These are phyloP conservation scores for Agapornis canus DNA, from an alignment of 2,797 vertebrate genomes.

Conservation along the genomic window DNA sequence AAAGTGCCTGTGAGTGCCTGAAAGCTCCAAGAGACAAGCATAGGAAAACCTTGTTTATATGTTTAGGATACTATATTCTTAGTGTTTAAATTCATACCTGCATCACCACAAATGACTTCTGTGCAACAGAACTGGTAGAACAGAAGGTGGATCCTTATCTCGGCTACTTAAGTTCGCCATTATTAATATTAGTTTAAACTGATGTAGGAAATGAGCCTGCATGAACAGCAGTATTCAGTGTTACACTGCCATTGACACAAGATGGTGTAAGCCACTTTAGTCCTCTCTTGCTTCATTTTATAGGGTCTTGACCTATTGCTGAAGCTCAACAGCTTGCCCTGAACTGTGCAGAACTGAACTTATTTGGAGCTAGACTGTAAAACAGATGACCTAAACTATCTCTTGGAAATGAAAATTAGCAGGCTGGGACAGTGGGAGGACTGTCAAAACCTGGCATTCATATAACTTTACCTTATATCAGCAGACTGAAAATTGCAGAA, in stretches of 20 bases:
- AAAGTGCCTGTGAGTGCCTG: neutral
- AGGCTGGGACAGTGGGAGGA: neutral
- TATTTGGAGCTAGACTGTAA: neutral
- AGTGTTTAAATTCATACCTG: neutral
- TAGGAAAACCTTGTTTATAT: neutral
- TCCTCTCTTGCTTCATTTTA: neutral
- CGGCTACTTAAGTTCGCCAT: neutral
- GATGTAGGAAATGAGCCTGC: neutral
- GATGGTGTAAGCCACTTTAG: neutral
- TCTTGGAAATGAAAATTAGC: neutral
- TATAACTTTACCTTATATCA: neutral
- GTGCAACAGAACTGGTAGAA: neutral
- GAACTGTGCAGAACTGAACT: neutral
- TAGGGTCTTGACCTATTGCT: neutral
- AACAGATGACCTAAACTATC: neutral
- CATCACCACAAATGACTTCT: neutral
- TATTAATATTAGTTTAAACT: neutral
- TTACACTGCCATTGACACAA: neutral
- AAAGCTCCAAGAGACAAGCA: neutral
- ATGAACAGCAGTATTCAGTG: neutral
- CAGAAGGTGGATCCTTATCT: neutral
- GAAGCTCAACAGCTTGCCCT: neutral
- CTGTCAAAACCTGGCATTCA: neutral
- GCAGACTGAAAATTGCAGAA: neutral
- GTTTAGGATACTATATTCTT: neutral